phyloP scores from a whole-genome alignment of 2,797 vertebrate species.

The Acanthurus leucopareius region DNA sequence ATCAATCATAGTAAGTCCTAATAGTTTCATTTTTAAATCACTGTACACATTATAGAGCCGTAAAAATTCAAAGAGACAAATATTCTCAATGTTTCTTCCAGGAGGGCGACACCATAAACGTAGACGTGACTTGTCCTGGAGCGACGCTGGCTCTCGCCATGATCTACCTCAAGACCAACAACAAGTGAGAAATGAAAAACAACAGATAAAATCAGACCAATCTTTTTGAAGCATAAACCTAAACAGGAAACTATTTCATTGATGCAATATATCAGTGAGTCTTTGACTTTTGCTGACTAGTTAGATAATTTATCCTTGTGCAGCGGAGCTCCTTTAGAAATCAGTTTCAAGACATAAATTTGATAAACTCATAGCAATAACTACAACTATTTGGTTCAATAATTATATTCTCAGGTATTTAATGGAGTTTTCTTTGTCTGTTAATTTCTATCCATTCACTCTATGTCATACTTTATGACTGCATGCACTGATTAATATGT shows the following conservation, averaged over 20 bases:
- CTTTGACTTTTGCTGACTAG: not conserved
- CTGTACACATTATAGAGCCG: not conserved
- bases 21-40: not conserved
- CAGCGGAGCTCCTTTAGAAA: not conserved
- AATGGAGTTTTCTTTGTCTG: not conserved
- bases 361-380: too few relatives aligned
- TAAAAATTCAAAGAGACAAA: not conserved
- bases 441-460: too few relatives aligned
- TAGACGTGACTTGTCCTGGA: conserved; percentile 97
- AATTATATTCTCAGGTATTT: not conserved
- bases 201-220: not conserved
- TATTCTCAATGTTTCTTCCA: conserved; percentile 58
- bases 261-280: not conserved
- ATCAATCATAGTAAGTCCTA: not conserved
- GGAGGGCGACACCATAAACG: conserved; percentile 99
- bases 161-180: conserved; percentile 99
- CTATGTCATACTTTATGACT: too few relatives aligned
- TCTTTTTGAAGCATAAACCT: too few relatives aligned
- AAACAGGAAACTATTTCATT: not conserved
- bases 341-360: not conserved
- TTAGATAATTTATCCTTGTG: not conserved
- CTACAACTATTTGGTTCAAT: not conserved
- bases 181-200: conserved; percentile 86
- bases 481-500: too few relatives aligned
- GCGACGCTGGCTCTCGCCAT: conserved; percentile 97